Evolutionary conservation across 1,140 invertebrate species (phyloP).

Genomic region (Brachionus koreanus): DNA sequence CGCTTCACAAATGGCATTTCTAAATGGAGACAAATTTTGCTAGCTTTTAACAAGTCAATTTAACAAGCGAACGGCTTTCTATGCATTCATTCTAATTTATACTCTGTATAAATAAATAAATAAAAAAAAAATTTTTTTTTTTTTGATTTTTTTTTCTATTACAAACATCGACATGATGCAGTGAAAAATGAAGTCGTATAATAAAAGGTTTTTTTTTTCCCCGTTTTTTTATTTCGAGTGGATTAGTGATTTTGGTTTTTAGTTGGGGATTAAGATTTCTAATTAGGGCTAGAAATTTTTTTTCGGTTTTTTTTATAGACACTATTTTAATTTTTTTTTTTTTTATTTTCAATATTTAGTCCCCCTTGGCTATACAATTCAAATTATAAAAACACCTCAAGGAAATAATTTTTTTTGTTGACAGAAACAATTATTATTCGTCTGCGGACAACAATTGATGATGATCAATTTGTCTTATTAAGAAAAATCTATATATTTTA

Average conservation of each 20-base stretch:
- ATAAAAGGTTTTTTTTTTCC: not conserved
- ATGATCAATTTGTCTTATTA: not conserved
- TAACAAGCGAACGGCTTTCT: not conserved
- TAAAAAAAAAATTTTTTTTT: not conserved
- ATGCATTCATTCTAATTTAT: too few species aligned
- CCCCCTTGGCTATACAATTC: not conserved
- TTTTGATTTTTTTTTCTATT: not conserved
- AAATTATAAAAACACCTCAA: not conserved
- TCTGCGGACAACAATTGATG: not conserved
- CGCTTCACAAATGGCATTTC: slow-evolving; percentile 44
- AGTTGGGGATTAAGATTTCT: not conserved
- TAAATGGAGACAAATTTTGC: not conserved
- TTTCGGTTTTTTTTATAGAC: not conserved
- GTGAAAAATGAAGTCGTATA: not conserved
- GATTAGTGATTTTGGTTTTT: not conserved
- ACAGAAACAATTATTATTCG: not conserved
- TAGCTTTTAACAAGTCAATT: not conserved
- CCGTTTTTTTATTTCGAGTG: not conserved
- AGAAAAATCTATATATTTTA: too few species aligned
- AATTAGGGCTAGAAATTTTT: not conserved
- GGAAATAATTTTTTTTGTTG: not conserved
- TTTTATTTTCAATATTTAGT: not conserved
- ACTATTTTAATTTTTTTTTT: not conserved
- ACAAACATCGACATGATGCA: not conserved
- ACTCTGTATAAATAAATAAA: not conserved